Conservation (phyloP, 2,113 vertebrate genomes). For the Archilochus colubris region DNA sequence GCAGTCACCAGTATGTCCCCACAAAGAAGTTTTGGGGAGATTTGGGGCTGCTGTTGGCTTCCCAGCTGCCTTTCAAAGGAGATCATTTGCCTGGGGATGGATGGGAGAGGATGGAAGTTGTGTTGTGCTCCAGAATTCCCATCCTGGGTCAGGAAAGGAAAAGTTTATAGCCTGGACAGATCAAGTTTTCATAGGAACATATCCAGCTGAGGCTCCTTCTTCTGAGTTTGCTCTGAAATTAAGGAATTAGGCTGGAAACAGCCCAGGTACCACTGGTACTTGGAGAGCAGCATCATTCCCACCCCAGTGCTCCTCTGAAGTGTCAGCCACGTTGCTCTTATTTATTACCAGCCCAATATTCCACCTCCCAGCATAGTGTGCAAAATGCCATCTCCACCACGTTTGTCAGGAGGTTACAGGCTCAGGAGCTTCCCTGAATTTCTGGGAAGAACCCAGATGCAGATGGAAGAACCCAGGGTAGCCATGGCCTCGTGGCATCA, state of each 20-base stretch:
- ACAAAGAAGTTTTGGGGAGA: neutral
- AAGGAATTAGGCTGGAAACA: neutral
- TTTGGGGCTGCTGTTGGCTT: neutral
- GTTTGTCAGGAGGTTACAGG: neutral
- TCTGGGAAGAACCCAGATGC: neutral
- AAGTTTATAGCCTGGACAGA: neutral
- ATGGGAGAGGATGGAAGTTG: neutral
- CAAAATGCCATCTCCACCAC: neutral
- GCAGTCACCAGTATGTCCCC: neutral
- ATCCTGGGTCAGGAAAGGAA: neutral
- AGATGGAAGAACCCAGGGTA: neutral
- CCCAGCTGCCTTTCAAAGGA: neutral
- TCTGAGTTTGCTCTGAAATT: neutral
- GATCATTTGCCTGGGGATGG: neutral
- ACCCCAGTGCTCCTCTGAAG: neutral
- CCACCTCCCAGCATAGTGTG: neutral
- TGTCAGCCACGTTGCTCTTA: neutral
- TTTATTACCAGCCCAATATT: neutral
- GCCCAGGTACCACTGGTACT: neutral
- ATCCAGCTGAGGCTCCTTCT: neutral
- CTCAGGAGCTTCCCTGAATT: neutral
- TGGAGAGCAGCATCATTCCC: neutral
- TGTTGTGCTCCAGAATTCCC: neutral
- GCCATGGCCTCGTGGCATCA: rapidly evolving
- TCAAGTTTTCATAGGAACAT: neutral